Evolutionary conservation across 2,888 invertebrate genomes (phyloP), one percentile per base, ranked within the genome.

Genomic region (Drosophila rubida): DNA sequence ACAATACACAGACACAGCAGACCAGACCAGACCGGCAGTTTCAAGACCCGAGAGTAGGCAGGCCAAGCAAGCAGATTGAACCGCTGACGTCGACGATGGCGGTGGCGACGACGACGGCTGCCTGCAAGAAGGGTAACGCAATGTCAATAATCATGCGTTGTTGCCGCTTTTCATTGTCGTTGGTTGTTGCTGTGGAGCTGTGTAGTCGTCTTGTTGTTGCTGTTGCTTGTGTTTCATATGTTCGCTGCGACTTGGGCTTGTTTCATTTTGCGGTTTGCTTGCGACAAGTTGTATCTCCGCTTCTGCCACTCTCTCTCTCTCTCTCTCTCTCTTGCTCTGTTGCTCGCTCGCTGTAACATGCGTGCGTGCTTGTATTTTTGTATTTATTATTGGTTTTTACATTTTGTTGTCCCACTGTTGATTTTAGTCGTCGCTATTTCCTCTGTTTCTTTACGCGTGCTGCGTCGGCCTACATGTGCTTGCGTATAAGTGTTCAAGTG

Each of bases 131-230:
- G 80, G 73, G 85, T 79, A 78, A 82, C 75, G 85, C 85, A 82
- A 82, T 82, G 85, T 82, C 82, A 82, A 82, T 82, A 85, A 85
- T 79, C 85, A 81, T 84, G 85, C 82, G 82, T 69, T 75, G 82
- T 82, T 82, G 82, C 82, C 82, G 63, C 68, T 61, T 80, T 82
- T 82, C 82, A 82, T 73, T 69, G 77, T 73, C 63, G 78, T 61
- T 39, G 64, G 48, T 61, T 60, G 48, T 42, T 58, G 49, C 32
- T 32, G 32, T 14, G n/a, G 9, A 35, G 32, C 4, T 11, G 32
- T 14, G 13, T 14, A 27, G 27, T 8, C 16, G 30, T 78, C 69
- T 42, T 73, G 71, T 54, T 66, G 71, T 46, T 54, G 60, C 32
- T 65, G 46, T 50, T 75, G 51, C 25, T 58, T 57, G 64, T 74